phyloP scores from a whole-genome alignment of 2,113 vertebrate species.

The Leptobrachium ailaonicum region DNA sequence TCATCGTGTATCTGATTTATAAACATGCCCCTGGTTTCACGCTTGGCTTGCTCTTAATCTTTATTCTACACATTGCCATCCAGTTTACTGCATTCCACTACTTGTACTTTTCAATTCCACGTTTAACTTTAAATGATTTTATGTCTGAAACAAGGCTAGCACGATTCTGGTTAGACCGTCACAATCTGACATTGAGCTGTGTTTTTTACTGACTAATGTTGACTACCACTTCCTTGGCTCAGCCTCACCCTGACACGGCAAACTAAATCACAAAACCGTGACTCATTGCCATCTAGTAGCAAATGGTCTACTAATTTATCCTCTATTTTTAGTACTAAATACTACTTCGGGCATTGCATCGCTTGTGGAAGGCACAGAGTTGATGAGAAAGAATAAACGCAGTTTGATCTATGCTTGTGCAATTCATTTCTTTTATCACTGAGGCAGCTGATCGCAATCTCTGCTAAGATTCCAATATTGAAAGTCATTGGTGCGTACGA shows the following conservation, averaged over 20 bases:
- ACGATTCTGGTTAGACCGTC: neutral
- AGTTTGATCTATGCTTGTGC: neutral
- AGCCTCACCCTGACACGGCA: neutral
- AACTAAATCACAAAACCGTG: neutral
- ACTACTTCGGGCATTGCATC: neutral
- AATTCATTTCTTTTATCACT: neutral
- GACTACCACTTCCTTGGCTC: neutral
- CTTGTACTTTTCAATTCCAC: slow-evolving; percentile 5
- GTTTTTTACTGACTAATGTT: neutral
- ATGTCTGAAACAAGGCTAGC: slow-evolving; percentile 9
- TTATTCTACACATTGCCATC: slow-evolving; percentile 25
- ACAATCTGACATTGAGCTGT: neutral
- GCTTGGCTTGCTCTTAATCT: neutral
- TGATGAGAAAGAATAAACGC: neutral
- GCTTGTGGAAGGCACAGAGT: neutral
- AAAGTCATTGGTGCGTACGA: neutral
- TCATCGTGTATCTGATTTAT: neutral
- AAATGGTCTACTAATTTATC: neutral
- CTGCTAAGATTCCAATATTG: neutral
- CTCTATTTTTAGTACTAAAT: neutral
- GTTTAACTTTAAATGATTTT: slow-evolving; percentile 42
- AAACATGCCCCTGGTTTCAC: neutral
- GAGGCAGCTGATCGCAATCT: too few species aligned
- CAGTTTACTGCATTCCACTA: neutral
- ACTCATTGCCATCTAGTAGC: neutral